Base-by-base conservation (phyloP, 2,797 vertebrate genomes). In the Pipistrellus pygmaeus region DNA sequence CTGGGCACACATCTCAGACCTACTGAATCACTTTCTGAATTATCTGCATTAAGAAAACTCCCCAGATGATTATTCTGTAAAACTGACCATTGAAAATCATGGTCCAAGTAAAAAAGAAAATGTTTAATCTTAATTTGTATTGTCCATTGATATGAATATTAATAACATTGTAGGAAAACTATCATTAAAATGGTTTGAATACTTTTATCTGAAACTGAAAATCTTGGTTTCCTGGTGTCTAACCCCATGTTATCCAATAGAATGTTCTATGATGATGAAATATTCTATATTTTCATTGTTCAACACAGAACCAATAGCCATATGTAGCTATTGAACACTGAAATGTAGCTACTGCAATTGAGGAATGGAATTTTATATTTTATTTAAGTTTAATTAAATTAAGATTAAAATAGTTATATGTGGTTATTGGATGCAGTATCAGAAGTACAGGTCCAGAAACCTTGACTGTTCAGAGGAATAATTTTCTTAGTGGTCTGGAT, bases 21-120 rank as follows among this genome's bases (percentile, higher is more conserved):
- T 94, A 30, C 38, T 86, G 57, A 86, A 69, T 88, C 55, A 91
- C 25, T 88, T 35, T 94, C 25, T 86, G 44, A 90, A 30, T 91
- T 69, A 84, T 84, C 55, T 87, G 55, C 41, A 77, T 91, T 94
- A 82, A 92, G 68, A 48, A 93, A 73, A 95, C 15, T 78, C 53
- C 15, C 48, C 35, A 88, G 66, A 41, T 95, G 21, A 75, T 93
- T 84, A 21, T 89, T 88, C 30, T 89, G 13, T 66, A 90, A 18
- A 89, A 57, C 18, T 95, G 53, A 91, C 38, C 92, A 94, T 95
- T 94, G n/a, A 91, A 71, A 95, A 89, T 15, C 17, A 93, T n/a
- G 88, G 20, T 88, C 73, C 18, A 89, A 68, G 83, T 82, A 2
- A 91, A 84, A 83, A 76, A 72, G 82, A 81, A 91, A 87, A 86